A percentile compares a stretch with the other conserved stretches of the same genome.
phyloP scores from a whole-genome alignment of 1,140 invertebrate genomes.

The Lordiphosa collinella region DNA sequence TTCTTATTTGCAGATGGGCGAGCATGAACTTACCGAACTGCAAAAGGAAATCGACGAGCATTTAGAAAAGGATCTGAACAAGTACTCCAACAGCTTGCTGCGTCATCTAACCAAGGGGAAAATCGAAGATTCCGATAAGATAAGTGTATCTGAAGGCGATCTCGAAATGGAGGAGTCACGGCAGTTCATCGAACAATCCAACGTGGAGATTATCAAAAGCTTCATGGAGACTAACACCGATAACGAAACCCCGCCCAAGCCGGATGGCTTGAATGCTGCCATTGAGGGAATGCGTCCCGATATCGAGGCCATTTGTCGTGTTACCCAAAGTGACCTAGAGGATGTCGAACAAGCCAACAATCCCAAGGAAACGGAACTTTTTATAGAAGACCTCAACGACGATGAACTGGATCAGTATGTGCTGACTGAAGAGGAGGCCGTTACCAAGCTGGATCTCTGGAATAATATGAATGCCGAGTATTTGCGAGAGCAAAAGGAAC shows the following conservation, averaged over 20 bases:
- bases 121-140: slow-evolving; percentile 5
- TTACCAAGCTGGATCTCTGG: slow-evolving; percentile 91
- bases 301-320: slow-evolving; percentile 71
- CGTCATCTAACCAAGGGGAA: slow-evolving; percentile 39
- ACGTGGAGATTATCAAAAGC: slow-evolving; percentile 81
- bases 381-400: slow-evolving; percentile 91
- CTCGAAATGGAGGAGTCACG: slow-evolving; percentile 80
- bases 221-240: slow-evolving; percentile 73
- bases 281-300: slow-evolving; percentile 74
- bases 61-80: slow-evolving; percentile 84
- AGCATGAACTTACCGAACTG: slow-evolving; percentile 85
- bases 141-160: slow-evolving; percentile 29
- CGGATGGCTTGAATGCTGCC: slow-evolving; percentile 22
- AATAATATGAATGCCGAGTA: slow-evolving; percentile 91
- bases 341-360: slow-evolving; percentile 60
- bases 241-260: background rate
- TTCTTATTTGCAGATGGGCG: slow-evolving; percentile 70
- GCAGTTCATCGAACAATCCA: slow-evolving; percentile 83
- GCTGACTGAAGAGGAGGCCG: slow-evolving; percentile 89
- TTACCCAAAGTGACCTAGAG: slow-evolving; percentile 57
- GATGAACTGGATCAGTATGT: slow-evolving; percentile 93
- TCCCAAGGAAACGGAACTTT: slow-evolving; percentile 82
- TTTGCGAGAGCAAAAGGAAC: slow-evolving; percentile 90
- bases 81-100: slow-evolving; percentile 60
- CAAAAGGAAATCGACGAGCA: slow-evolving; percentile 88